Evolutionary conservation across 2,888 invertebrate species (phyloP).

Genomic region (Leucozona laternaria): DNA sequence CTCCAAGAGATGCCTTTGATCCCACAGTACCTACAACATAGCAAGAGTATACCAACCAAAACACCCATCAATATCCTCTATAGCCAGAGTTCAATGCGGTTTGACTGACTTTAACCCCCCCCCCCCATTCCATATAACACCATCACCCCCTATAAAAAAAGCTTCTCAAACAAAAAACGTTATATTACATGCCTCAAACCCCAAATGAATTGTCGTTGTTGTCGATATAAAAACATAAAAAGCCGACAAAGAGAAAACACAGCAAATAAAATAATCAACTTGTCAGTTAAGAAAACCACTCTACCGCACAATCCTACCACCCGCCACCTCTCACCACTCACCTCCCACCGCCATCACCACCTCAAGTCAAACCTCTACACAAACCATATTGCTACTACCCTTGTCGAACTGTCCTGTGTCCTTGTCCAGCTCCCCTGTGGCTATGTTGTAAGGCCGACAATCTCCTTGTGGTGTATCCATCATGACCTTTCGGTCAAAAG

Average conservation of each 20-base stretch:
- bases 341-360: too few relatives aligned
- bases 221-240: slow-evolving; percentile 65
- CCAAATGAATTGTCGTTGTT: slow-evolving; percentile 63
- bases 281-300: slow-evolving; percentile 74
- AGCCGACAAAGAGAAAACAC: slow-evolving; percentile 58
- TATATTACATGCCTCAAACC: slow-evolving; percentile 62
- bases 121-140: background rate
- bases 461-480: slow-evolving; percentile 35
- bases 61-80: slow-evolving; percentile 12
- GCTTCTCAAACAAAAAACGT: slow-evolving; percentile 39
- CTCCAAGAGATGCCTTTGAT: slow-evolving; percentile 53
- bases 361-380: too few relatives aligned
- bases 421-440: slow-evolving; percentile 11
- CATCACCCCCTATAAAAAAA: background rate
- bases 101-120: slow-evolving; percentile 12
- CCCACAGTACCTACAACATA: background rate
- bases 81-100: slow-evolving; percentile 53
- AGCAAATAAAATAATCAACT: slow-evolving; percentile 73
- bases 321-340: background rate
- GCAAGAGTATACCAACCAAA: slow-evolving; percentile 7
- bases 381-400: slow-evolving; percentile 13
- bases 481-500: slow-evolving; percentile 38
- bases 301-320: slow-evolving; percentile 7
- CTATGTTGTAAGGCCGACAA: slow-evolving; percentile 19
- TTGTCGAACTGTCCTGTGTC: slow-evolving; percentile 6